Base-by-base conservation (phyloP, 2,797 vertebrate genomes). In the Synaphobranchus kaupii region DNA sequence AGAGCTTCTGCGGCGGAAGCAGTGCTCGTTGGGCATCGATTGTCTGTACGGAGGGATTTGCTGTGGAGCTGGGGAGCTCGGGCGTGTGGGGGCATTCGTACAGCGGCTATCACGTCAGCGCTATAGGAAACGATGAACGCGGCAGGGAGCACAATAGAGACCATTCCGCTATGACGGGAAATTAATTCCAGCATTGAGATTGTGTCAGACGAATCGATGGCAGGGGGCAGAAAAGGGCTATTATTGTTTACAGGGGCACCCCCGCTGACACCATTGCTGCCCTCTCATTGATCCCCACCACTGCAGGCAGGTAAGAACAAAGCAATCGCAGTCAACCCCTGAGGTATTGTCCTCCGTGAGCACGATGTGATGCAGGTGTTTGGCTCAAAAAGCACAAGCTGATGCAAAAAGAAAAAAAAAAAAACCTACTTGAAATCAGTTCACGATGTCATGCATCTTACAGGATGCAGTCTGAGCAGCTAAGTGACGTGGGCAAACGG, bases 131-230 rank as follows among this genome's bases (percentile, higher is more conserved):
- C 15, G 58, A 60, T 22, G 58, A 22, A 60, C 13, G 58, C 58
- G 20, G 10, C 31, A 12, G 31, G 9, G 20, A 85, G 87, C 89
- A 90, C 86, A 89, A 90, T 89, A 91, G 89, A 93, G 91, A 90
- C 4, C 50, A 87, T 92, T 91, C 83, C 17, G 48, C 22, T 25
- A 7, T 12, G 85, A 90, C 91, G 88, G 89, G 86, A 89, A 76
- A 91, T 86, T 87, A 68, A 86, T 90, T 87, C 56, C 85, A 88
- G 90, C 87, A 91, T 44, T 83, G 90, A 85, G 89, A 90, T 85
- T 66, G 88, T 47, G 89, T 83, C 66, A 20, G 88, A 92, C 76
- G 86, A 93, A 92, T 94, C 93, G 92, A 92, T 93, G 90, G 83
- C 54, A 56, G 66, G 87, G 90, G 91, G 90, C 91, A 90, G 90